Percentiles rank a stretch among this genome's conserved stretches.
These are phyloP conservation scores for Temnothorax nylanderi DNA, from an alignment of 1,140 invertebrate genomes.

Conservation along the genomic window DNA sequence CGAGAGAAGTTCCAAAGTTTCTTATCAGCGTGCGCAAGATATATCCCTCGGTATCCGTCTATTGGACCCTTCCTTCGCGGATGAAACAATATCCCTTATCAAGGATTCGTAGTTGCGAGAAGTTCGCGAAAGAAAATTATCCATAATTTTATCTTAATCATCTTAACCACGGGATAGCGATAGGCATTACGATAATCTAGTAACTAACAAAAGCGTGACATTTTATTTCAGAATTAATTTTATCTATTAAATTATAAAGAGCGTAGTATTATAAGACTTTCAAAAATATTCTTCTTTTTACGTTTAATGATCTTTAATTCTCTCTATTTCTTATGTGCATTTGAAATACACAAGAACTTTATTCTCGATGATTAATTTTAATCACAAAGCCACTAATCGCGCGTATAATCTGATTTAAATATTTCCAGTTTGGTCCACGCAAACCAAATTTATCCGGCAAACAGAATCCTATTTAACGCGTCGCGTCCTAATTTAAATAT, in stretches of 20 bases:
- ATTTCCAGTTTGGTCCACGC: background rate
- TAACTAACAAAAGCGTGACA: background rate
- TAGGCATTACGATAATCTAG: background rate
- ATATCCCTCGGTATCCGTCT: conserved; percentile 47
- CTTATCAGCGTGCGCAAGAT: conserved; percentile 56
- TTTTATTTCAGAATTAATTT: background rate
- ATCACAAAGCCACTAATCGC: background rate
- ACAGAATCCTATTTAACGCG: conserved; percentile 26
- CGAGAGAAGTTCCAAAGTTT: conserved; percentile 51
- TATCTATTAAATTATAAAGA: background rate
- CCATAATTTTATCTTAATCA: conserved; percentile 18
- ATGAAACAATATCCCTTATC: conserved; percentile 61
- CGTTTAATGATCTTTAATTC: background rate
- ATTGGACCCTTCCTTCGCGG: conserved; percentile 34
- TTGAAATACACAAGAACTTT: background rate
- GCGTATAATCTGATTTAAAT: conserved; percentile 4
- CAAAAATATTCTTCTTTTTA: background rate
- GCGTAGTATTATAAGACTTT: background rate
- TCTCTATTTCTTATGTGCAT: background rate
- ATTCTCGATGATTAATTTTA: background rate
- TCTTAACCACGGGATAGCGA: background rate
- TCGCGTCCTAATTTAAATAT: conserved; percentile 30
- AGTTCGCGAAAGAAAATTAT: conserved; percentile 53
- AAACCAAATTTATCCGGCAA: conserved; percentile 22
- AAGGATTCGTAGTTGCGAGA: conserved; percentile 40